Evolutionary conservation across 1,140 invertebrate genomes (phyloP).

Genomic region (Sitophilus oryzae): DNA sequence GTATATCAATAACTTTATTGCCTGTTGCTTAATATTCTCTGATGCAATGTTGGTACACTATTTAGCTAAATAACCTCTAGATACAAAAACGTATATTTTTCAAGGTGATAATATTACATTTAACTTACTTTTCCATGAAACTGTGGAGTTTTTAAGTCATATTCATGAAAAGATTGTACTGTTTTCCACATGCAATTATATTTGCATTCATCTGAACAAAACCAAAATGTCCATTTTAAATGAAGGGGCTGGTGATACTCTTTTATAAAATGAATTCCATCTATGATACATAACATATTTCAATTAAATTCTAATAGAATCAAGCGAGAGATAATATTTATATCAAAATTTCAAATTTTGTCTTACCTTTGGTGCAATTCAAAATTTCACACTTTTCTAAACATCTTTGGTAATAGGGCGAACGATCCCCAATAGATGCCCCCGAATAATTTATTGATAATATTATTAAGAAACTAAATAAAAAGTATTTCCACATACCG

Average conservation of each 20-base stretch:
- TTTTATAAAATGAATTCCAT: constrained; percentile 53
- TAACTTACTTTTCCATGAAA: constrained; percentile 90
- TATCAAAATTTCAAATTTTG: constrained; percentile 9
- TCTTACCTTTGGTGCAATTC: constrained; percentile 42
- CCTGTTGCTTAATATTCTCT: too few species aligned
- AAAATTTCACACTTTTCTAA: constrained; percentile 40
- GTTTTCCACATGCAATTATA: constrained; percentile 94
- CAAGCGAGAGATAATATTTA: background rate
- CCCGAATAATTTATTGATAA: background rate
- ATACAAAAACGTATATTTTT: too few species aligned
- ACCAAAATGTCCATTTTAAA: constrained; percentile 61
- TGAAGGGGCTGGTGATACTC: constrained; percentile 50
- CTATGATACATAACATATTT: constrained; percentile 40
- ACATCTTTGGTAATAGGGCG: constrained; percentile 41
- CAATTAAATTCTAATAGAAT: background rate
- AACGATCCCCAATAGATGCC: constrained; percentile 30
- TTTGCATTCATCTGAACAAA: constrained; percentile 74
- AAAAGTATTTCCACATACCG: background rate
- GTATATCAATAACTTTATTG: too few species aligned
- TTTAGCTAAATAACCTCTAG: too few species aligned
- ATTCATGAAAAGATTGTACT: constrained; percentile 67
- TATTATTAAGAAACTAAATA: background rate
- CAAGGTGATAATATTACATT: constrained; percentile 13
- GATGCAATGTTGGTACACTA: too few species aligned
- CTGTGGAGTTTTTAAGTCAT: constrained; percentile 72